A percentile compares a stretch with the other conserved stretches of the same genome.
Evolutionary conservation across 1,140 invertebrate genomes (phyloP).

Genomic region (Oryctes rhinoceros): DNA sequence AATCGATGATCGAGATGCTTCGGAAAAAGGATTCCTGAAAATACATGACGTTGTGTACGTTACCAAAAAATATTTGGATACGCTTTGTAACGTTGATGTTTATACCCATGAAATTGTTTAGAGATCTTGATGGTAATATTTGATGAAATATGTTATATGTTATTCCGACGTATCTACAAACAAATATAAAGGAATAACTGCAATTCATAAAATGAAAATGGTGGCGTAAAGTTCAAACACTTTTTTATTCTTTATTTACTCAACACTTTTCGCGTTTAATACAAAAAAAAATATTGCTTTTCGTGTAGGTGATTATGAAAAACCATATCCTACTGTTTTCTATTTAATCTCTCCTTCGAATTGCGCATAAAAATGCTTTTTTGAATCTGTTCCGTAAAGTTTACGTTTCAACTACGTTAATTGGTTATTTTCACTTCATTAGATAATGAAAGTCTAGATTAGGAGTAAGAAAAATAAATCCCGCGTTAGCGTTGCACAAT

Average conservation of each 20-base stretch:
- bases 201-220: conserved; percentile 18
- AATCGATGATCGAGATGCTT: conserved; percentile 3
- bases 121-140: not conserved
- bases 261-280: conserved; percentile 6
- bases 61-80: conserved; percentile 3
- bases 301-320: conserved; percentile 14
- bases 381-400: conserved; percentile 21
- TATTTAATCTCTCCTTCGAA: conserved; percentile 27
- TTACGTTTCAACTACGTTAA: conserved; percentile 26
- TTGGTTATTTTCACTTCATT: conserved; percentile 33
- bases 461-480: conserved; percentile 28
- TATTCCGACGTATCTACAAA: not conserved
- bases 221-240: not conserved
- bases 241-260: conserved; percentile 16
- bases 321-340: conserved; percentile 9
- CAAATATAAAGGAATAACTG: conserved; percentile 6
- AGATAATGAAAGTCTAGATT: conserved; percentile 25
- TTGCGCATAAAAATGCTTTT: conserved; percentile 24
- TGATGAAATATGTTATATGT: conserved; percentile 14
- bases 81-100: not conserved
- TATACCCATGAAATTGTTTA: not conserved
- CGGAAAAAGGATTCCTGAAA: not conserved
- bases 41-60: not conserved
- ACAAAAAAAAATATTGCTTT: conserved; percentile 5
- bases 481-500: not conserved